These are phyloP conservation scores for Geodia barretti DNA, from an alignment of 37 sponge, comb jelly and placozoan species.

Conservation along the genomic window DNA sequence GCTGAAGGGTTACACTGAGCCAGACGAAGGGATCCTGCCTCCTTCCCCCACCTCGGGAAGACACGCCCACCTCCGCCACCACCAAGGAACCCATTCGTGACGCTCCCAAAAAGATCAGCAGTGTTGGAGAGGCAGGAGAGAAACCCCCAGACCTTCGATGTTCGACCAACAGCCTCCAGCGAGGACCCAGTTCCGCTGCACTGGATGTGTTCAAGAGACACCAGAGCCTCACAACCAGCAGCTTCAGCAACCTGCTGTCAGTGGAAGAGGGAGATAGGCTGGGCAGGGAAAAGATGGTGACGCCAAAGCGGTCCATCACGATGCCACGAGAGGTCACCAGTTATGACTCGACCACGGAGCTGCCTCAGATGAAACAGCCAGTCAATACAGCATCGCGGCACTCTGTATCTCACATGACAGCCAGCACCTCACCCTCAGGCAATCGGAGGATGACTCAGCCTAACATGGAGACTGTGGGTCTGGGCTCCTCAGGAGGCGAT, in stretches of 20 bases:
- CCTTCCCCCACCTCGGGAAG: background rate
- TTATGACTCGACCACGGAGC: background rate
- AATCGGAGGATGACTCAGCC: background rate
- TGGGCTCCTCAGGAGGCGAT: background rate
- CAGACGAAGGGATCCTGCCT: background rate
- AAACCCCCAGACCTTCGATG: background rate
- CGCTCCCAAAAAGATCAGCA: background rate
- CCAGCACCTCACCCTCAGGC: background rate
- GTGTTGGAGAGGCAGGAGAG: too few relatives aligned
- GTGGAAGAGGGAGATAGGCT: background rate
- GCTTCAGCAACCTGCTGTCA: background rate
- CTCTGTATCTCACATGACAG: too few relatives aligned
- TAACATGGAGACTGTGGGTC: background rate
- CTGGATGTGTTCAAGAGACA: background rate
- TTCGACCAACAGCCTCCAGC: background rate
- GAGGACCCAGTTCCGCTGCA: background rate
- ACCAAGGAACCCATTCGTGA: background rate
- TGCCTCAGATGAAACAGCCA: background rate
- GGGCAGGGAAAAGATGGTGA: background rate
- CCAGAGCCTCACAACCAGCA: background rate
- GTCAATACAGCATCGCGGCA: too few relatives aligned
- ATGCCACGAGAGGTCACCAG: background rate
- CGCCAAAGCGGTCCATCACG: background rate
- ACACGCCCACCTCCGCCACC: background rate
- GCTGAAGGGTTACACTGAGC: slow-evolving; percentile 43